Evolutionary conservation across 1,140 invertebrate genomes (phyloP).

Genomic region (Zaprionus camerounensis): DNA sequence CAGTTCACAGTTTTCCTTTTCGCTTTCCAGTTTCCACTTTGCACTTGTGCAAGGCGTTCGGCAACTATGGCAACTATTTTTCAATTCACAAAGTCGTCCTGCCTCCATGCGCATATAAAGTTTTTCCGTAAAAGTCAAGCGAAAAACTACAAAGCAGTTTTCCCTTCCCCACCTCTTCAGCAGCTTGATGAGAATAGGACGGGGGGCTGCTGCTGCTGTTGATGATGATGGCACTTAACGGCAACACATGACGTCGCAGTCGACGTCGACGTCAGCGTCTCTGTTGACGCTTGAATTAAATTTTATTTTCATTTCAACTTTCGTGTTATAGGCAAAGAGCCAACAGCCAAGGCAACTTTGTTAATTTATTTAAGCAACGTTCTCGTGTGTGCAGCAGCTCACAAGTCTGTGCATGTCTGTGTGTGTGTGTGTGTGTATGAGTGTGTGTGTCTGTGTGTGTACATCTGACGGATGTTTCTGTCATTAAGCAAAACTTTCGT

Average conservation of each 20-base stretch:
- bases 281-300: conserved; percentile 59
- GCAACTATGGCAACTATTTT: conserved; percentile 61
- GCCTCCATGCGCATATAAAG: conserved; percentile 26
- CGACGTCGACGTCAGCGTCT: not conserved
- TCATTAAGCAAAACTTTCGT: conserved; percentile 69
- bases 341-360: conserved; percentile 64
- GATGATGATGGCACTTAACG: conserved; percentile 64
- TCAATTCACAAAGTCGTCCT: conserved; percentile 40
- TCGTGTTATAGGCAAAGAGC: conserved; percentile 63
- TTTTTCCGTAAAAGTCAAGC: conserved; percentile 39
- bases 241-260: conserved; percentile 59
- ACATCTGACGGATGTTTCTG: conserved; percentile 62
- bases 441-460: conserved; percentile 29
- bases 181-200: conserved; percentile 48
- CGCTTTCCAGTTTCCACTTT: conserved; percentile 7
- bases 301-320: conserved; percentile 70
- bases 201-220: conserved; percentile 16
- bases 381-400: conserved; percentile 31
- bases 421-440: not conserved
- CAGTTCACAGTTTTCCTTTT: not conserved
- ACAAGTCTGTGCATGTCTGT: not conserved
- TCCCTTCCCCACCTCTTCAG: not conserved
- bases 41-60: conserved; percentile 31
- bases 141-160: conserved; percentile 56
- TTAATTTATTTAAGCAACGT: conserved; percentile 67